A percentile compares a stretch with the other conserved stretches of the same genome.
These are phyloP conservation scores for Megaceryle torquata DNA, from an alignment of 2,113 vertebrate genomes.

Conservation along the genomic window DNA sequence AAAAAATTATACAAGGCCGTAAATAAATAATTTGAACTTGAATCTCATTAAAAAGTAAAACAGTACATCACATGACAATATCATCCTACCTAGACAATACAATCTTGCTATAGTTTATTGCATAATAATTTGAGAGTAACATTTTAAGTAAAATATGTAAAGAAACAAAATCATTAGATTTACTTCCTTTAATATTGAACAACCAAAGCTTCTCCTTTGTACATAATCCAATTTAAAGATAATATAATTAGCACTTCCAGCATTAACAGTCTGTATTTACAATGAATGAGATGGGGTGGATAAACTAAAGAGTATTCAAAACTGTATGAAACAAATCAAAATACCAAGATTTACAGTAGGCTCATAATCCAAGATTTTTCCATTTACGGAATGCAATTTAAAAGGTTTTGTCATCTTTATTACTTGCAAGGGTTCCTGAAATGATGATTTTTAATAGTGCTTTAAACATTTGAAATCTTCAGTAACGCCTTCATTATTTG, in stretches of 20 bases:
- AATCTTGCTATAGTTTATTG: slow-evolving; percentile 63
- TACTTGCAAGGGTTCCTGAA: slow-evolving; percentile 71
- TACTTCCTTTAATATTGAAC: slow-evolving; percentile 80
- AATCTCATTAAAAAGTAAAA: slow-evolving; percentile 68
- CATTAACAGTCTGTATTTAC: slow-evolving; percentile 77
- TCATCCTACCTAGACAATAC: slow-evolving; percentile 54
- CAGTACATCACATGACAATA: slow-evolving; percentile 43
- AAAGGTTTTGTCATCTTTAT: slow-evolving; percentile 66
- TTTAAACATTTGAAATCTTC: slow-evolving; percentile 67
- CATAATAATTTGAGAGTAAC: slow-evolving; percentile 64
- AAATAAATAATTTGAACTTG: slow-evolving; percentile 78
- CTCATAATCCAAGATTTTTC: slow-evolving; percentile 67
- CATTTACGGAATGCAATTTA: slow-evolving; percentile 53
- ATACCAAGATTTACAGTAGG: slow-evolving; percentile 61
- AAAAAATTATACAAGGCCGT: slow-evolving; percentile 62
- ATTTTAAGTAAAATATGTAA: slow-evolving; percentile 68
- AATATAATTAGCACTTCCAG: slow-evolving; percentile 78
- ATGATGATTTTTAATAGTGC: slow-evolving; percentile 53
- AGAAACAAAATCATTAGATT: slow-evolving; percentile 71
- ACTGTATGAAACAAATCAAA: slow-evolving; percentile 69
- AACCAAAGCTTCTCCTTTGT: slow-evolving; percentile 73
- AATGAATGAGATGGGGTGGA: slow-evolving; percentile 30
- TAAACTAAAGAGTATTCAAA: slow-evolving; percentile 67
- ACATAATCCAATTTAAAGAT: slow-evolving; percentile 81
- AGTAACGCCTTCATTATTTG: slow-evolving; percentile 69